These are phyloP conservation scores for Xenopus borealis DNA, from an alignment of 2,113 vertebrate species.

Conservation along the genomic window DNA sequence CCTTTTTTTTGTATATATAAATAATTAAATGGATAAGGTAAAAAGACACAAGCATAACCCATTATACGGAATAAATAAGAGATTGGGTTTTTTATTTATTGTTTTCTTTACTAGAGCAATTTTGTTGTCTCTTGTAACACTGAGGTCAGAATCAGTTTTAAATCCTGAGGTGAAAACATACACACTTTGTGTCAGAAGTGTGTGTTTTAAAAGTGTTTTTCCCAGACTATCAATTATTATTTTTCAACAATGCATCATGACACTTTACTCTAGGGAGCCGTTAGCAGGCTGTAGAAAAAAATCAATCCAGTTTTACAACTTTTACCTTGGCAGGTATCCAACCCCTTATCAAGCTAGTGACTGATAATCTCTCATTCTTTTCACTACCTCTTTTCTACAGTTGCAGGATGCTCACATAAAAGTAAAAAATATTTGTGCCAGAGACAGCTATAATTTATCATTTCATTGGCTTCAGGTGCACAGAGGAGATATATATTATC, in stretches of 20 bases:
- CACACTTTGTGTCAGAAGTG: background rate
- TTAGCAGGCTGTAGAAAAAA: constrained; percentile 70
- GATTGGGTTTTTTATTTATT: too few relatives aligned
- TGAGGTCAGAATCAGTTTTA: background rate
- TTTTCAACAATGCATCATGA: constrained; percentile 60
- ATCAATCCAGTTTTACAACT: constrained; percentile 76
- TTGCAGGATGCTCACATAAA: background rate
- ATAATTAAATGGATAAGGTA: too few relatives aligned
- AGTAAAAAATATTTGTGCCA: too few relatives aligned
- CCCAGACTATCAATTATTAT: constrained; percentile 73
- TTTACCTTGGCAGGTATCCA: constrained; percentile 66
- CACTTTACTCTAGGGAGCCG: constrained; percentile 64
- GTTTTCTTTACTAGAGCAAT: too few relatives aligned
- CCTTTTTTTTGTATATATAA: too few relatives aligned
- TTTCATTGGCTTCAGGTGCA: too few relatives aligned
- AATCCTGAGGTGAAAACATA: background rate
- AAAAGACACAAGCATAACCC: too few relatives aligned
- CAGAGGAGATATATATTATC: too few relatives aligned
- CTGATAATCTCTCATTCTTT: constrained; percentile 53
- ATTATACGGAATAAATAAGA: too few relatives aligned
- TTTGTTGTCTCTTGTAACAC: background rate
- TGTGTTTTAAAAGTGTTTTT: constrained; percentile 60
- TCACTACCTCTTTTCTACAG: constrained; percentile 37
- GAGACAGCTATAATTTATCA: too few relatives aligned
- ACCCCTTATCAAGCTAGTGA: constrained; percentile 57